These are phyloP conservation scores for Cetonia aurata DNA, from an alignment of 2,888 invertebrate genomes.

Conservation along the genomic window DNA sequence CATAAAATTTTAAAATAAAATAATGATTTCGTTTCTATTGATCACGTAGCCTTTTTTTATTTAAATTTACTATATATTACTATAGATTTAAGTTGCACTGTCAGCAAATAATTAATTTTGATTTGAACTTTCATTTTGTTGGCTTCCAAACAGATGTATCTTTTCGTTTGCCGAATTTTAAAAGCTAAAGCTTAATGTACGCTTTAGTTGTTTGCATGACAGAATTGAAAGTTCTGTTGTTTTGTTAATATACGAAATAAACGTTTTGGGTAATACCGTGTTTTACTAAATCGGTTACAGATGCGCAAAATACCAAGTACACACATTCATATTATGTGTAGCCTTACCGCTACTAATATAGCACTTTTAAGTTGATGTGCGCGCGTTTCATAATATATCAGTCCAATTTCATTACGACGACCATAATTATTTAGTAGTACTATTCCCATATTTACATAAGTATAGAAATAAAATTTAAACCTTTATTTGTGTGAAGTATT, in stretches of 20 bases:
- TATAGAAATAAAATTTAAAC: too few relatives aligned
- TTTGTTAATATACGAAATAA: constrained; percentile 34
- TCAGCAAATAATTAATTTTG: constrained; percentile 22
- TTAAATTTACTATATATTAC: constrained; percentile 17
- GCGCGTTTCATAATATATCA: too few relatives aligned
- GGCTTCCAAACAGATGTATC: not conserved
- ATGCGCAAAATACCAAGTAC: too few relatives aligned
- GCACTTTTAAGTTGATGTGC: too few relatives aligned
- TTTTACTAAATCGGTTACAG: constrained; percentile 1
- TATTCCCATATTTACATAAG: too few relatives aligned
- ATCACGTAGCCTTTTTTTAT: constrained; percentile 3
- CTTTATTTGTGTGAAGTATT: too few relatives aligned
- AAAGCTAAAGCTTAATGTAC: constrained; percentile 14
- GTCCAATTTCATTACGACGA: too few relatives aligned
- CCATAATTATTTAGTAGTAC: too few relatives aligned
- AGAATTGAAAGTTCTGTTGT: constrained; percentile 27
- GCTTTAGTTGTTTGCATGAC: constrained; percentile 34
- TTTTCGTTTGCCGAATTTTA: constrained; percentile 15
- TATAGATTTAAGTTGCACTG: constrained; percentile 26
- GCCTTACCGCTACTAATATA: too few relatives aligned
- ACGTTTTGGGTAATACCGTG: constrained; percentile 14
- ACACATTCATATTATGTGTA: too few relatives aligned
- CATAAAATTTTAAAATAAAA: constrained; percentile 26
- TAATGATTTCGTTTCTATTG: constrained; percentile 13
- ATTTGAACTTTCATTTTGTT: constrained; percentile 1